phyloP scores from a whole-genome alignment of 2,888 invertebrate genomes.

The Tuta absoluta region DNA sequence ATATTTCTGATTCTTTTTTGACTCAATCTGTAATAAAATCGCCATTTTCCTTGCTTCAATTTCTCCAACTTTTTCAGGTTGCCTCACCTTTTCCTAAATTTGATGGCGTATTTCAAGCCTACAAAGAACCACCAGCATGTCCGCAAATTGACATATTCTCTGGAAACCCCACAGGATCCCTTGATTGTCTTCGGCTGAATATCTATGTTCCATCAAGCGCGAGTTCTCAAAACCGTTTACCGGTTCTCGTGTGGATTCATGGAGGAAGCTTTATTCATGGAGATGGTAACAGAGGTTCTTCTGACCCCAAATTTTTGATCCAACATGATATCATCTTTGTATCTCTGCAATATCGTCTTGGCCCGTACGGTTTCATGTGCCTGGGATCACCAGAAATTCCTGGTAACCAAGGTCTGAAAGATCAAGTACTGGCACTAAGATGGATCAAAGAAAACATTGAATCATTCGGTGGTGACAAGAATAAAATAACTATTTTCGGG shows the following conservation, averaged over 20 bases:
- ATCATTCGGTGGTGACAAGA: constrained; percentile 55
- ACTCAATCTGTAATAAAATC: not conserved
- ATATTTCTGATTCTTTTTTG: too few relatives aligned
- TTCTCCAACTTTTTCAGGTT: constrained; percentile 35
- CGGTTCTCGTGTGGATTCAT: constrained; percentile 58
- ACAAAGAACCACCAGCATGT: constrained; percentile 35
- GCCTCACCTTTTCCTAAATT: constrained; percentile 39
- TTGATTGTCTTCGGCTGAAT: constrained; percentile 74
- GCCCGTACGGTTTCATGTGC: constrained; percentile 64
- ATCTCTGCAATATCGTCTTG: constrained; percentile 53
- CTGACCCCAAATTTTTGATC: constrained; percentile 51
- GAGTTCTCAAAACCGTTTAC: constrained; percentile 41
- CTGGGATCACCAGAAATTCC: constrained; percentile 54
- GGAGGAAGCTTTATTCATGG: constrained; percentile 55
- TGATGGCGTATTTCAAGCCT: constrained; percentile 38
- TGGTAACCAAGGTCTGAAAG: constrained; percentile 62
- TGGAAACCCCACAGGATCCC: constrained; percentile 47
- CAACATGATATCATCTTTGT: constrained; percentile 50
- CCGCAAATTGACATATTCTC: constrained; percentile 17
- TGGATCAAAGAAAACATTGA: constrained; percentile 58
- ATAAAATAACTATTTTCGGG: constrained; percentile 54
- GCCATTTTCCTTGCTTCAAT: not conserved
- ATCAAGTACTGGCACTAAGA: constrained; percentile 52
- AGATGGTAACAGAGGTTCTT: constrained; percentile 37
- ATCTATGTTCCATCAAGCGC: constrained; percentile 76